A percentile compares a stretch with the other conserved stretches of the same genome.
These are phyloP conservation scores for Aplochiton taeniatus DNA, from an alignment of 2,797 vertebrate genomes.

Conservation along the genomic window DNA sequence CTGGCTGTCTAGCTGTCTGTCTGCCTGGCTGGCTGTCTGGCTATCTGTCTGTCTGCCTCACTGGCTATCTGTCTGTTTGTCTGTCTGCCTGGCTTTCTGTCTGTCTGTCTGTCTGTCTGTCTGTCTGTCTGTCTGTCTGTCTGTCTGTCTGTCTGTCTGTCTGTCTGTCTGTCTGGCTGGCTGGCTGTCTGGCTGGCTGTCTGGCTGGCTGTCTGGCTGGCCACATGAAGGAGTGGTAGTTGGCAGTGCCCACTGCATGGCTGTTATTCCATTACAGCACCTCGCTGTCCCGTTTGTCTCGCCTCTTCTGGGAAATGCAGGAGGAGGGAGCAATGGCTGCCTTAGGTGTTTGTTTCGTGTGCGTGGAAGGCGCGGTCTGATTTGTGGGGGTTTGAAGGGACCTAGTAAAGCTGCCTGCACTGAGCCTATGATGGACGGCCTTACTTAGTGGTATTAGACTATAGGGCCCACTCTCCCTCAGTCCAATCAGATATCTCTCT, in stretches of 20 bases:
- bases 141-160: too few relatives aligned
- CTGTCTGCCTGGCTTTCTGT: too few relatives aligned
- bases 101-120: too few relatives aligned
- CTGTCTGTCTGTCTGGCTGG: too few relatives aligned
- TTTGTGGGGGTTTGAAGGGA: conserved; percentile 48
- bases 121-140: too few relatives aligned
- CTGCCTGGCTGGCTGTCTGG: too few relatives aligned
- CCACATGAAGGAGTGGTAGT: conserved; percentile 33
- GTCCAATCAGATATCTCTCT: conserved; percentile 25
- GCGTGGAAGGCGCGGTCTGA: conserved; percentile 23
- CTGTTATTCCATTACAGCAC: conserved; percentile 48
- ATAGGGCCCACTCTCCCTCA: conserved; percentile 14
- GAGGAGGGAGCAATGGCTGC: conserved; percentile 24
- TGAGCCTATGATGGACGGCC: conserved; percentile 51
- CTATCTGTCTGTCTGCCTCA: too few relatives aligned
- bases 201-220: conserved; percentile 3
- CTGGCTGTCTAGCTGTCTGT: too few relatives aligned
- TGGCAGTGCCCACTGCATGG: conserved; percentile 42
- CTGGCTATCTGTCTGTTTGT: too few relatives aligned
- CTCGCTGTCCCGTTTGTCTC: conserved; percentile 50
- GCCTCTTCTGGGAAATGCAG: conserved; percentile 46
- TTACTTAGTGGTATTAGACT: conserved; percentile 19
- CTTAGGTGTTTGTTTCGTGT: conserved; percentile 9
- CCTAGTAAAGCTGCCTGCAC: conserved; percentile 31
- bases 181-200: not conserved